Conservation (phyloP, 2,797 vertebrate genomes). For the Podarcis lilfordi region DNA sequence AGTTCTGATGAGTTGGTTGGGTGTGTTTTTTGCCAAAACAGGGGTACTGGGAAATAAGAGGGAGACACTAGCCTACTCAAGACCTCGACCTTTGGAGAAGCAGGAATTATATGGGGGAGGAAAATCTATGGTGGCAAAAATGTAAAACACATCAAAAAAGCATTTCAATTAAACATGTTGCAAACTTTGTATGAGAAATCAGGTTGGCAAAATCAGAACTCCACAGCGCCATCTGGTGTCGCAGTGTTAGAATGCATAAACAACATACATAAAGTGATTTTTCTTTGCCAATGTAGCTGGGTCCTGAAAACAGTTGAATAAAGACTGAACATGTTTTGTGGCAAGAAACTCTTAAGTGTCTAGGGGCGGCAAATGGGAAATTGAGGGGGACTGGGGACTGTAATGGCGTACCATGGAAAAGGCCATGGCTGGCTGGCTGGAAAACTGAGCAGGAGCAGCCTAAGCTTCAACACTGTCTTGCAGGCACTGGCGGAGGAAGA, state of each 20-base stretch:
- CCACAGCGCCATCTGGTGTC: too few species aligned
- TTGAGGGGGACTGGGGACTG: background rate
- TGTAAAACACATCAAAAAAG: too few species aligned
- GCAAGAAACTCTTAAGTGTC: background rate
- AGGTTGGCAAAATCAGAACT: too few species aligned
- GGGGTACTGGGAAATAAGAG: too few species aligned
- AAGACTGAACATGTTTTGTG: background rate
- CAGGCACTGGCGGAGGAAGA: background rate
- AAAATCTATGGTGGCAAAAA: background rate
- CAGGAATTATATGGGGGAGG: too few species aligned
- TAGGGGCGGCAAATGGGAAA: background rate
- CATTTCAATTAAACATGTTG: too few species aligned
- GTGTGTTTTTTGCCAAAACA: too few species aligned
- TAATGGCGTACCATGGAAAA: background rate
- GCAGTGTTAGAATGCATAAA: too few species aligned
- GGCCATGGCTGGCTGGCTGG: background rate
- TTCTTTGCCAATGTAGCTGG: background rate
- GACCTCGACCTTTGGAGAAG: too few species aligned
- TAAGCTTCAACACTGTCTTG: background rate
- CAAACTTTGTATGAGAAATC: too few species aligned
- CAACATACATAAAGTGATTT: background rate
- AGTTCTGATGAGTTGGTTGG: background rate
- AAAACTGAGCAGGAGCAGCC: too few species aligned
- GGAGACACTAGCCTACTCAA: too few species aligned
- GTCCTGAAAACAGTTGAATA: background rate